These are phyloP conservation scores for Tuberolachnus salignus DNA, from an alignment of 2,888 invertebrate species.

Conservation along the genomic window DNA sequence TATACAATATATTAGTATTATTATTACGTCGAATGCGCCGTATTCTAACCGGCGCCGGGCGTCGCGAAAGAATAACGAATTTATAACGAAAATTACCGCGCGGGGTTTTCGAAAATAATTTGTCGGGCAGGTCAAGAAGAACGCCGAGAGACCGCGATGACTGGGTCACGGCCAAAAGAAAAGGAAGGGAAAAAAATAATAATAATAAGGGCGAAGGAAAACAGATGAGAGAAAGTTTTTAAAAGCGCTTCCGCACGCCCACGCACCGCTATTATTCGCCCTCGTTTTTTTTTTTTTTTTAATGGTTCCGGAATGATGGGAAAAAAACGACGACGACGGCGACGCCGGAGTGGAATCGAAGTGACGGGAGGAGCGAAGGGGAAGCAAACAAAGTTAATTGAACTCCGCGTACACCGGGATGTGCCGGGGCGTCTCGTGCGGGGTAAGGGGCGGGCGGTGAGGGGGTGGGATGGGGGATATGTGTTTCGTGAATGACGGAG, in stretches of 20 bases:
- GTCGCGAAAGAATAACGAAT: background rate
- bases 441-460: too few species aligned
- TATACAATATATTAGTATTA: too few species aligned
- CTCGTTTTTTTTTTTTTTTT: conserved; percentile 37
- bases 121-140: conserved; percentile 47
- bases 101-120: conserved; percentile 13
- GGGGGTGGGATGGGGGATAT: conserved; percentile 7
- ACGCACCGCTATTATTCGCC: conserved; percentile 49
- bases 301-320: conserved; percentile 23
- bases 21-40: too few species aligned
- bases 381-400: conserved; percentile 56
- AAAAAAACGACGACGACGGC: background rate
- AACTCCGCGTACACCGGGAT: conserved; percentile 37
- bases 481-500: conserved; percentile 55
- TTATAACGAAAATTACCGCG: background rate
- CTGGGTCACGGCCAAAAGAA: conserved; percentile 50
- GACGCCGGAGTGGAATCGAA: background rate
- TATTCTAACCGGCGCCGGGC: background rate
- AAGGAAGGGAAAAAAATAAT: conserved; percentile 17
- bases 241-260: background rate
- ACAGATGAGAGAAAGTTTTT: conserved; percentile 54
- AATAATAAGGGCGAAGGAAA: conserved; percentile 44
- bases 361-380: background rate
- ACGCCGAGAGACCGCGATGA: background rate
- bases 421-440: conserved; percentile 8